Percentiles rank a stretch among this genome's conserved stretches.
Evolutionary conservation across 1,140 invertebrate species (phyloP).

Genomic region (Hycleus phaleratus): DNA sequence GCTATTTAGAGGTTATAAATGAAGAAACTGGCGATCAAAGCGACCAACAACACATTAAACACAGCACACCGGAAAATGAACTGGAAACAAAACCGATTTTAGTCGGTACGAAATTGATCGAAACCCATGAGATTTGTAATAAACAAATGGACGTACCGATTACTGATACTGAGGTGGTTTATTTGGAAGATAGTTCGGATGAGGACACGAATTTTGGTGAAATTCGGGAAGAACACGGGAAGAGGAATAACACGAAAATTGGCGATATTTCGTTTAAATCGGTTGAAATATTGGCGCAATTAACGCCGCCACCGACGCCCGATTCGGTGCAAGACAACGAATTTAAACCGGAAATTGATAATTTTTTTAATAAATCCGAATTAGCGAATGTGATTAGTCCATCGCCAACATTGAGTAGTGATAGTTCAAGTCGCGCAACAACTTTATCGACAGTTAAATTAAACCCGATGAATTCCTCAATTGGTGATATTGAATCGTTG

Average conservation of each 20-base stretch:
- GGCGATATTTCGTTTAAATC: too few relatives aligned
- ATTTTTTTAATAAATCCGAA: not conserved
- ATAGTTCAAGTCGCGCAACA: conserved; percentile 45
- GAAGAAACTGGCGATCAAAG: conserved; percentile 57
- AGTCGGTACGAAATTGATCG: conserved; percentile 26
- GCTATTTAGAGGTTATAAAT: conserved; percentile 58
- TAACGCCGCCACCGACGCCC: conserved; percentile 32
- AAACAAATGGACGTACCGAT: conserved; percentile 9
- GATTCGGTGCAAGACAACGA: conserved; percentile 7
- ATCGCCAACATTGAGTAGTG: conserved; percentile 40
- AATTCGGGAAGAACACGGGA: conserved; percentile 1
- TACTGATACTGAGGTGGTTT: conserved; percentile 24
- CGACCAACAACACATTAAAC: conserved; percentile 31
- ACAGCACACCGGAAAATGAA: conserved; percentile 32
- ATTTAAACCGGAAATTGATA: conserved; percentile 1
- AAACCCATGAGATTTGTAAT: conserved; percentile 7
- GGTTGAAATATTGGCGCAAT: conserved; percentile 8
- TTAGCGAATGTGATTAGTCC: conserved; percentile 22
- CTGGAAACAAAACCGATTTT: conserved; percentile 20
- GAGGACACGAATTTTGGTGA: conserved; percentile 4
- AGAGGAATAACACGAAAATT: not conserved
- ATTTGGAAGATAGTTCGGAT: conserved; percentile 23
- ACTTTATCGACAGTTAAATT: conserved; percentile 49
- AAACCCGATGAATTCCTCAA: conserved; percentile 38
- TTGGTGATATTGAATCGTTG: conserved; percentile 35